These are phyloP conservation scores for Synanthedon formicaeformis DNA, from an alignment of 2,888 invertebrate species.

Conservation along the genomic window DNA sequence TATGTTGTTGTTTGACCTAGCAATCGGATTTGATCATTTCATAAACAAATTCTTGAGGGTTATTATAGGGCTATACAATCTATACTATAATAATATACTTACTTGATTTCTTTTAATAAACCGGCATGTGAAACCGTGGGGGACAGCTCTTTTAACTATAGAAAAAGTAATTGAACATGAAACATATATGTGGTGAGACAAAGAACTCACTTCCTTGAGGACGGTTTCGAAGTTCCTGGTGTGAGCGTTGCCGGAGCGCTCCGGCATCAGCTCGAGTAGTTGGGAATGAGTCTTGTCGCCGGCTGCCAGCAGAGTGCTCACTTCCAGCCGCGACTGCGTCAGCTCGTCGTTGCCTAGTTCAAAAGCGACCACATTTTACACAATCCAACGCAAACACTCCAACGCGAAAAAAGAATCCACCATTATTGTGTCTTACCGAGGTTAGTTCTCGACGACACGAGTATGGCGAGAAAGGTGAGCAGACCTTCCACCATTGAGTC, in stretches of 20 bases:
- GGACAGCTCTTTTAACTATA: no score
- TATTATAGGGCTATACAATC: no score
- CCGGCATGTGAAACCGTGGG: no score
- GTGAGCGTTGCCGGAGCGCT: constrained; percentile 92
- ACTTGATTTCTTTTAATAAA: no score
- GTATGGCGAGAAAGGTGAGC: constrained; percentile 88
- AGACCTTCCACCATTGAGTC: constrained; percentile 95
- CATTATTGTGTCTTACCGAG: constrained; percentile 68
- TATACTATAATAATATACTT: no score
- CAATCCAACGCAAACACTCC: not conserved
- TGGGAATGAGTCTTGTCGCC: constrained; percentile 97
- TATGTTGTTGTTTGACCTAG: no score
- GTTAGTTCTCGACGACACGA: constrained; percentile 90
- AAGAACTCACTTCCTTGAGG: constrained; percentile 75
- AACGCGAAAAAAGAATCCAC: not conserved
- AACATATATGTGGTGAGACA: no score
- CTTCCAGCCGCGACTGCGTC: constrained; percentile 84
- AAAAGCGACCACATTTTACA: not conserved
- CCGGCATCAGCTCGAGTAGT: constrained; percentile 94
- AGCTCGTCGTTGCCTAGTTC: constrained; percentile 70
- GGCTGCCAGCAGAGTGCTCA: constrained; percentile 92
- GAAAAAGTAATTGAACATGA: no score
- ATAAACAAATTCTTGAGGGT: no score
- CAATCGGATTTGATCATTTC: no score
- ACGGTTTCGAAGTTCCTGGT: constrained; percentile 90